Base-by-base conservation (phyloP, 2,888 invertebrate species). In the Heliconius sara region DNA sequence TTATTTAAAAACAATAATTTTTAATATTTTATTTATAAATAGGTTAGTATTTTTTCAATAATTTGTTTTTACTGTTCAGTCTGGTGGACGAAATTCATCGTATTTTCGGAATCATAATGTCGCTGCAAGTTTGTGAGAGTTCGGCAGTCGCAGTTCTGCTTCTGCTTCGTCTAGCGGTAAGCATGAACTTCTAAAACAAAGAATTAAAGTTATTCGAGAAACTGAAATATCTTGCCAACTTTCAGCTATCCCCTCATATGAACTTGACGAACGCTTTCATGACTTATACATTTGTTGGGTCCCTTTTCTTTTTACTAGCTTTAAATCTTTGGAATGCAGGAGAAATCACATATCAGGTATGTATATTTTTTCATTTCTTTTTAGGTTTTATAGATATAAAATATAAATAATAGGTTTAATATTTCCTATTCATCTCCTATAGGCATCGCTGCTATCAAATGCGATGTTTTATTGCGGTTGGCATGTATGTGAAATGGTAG, bases 81-180 rank as follows among this genome's bases (percentile, higher is more conserved):
- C 90, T 94, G 84, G 88, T 90, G 78, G 89, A 90, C 80, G 93
- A 94, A 87, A 90, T 94, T 83, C 86, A 92, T 85, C 91, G 92
- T 86, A 89, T 93, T 86, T 94, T 94, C 82, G 93, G 94, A 80
- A 89, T 93, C 86, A 93, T 93, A 88, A 94, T 95, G 94, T 94
- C 94, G 84, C 89, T 94, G 82, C 93, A 94, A 91, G 93, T 94
- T 79, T 93, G 93, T 80, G 91, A 93, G 87, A 93, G 93, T 87
- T 94, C 93, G 39, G 92, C 92, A 47, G 91, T 93, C n/a, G 93
- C 93, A 66, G 92, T 93, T 80, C 87, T 94, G 84, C 91, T 95
- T 79, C 86, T 94, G 85, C 87, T 94, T 79, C 92, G 93, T 83
- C 89, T 94, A 84, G 93, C 93, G 86, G 93, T 93, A 85, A 88